Evolutionary conservation across 2,113 vertebrate species (phyloP).

Genomic region (Cepphus grylle): DNA sequence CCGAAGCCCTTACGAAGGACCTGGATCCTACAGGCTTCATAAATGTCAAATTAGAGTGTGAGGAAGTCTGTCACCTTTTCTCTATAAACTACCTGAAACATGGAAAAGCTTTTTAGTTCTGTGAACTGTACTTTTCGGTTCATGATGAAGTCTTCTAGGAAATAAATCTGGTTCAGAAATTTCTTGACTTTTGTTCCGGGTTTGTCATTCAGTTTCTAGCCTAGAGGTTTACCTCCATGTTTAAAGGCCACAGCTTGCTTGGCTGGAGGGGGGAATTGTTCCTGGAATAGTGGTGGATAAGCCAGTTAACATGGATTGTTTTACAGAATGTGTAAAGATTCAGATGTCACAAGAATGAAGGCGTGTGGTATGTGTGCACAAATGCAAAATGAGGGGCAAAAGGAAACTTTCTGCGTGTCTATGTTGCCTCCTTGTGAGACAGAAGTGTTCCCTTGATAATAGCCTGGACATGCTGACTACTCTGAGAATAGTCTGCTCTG

Average conservation of each 20-base stretch:
- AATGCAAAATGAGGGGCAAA: background rate
- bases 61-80: background rate
- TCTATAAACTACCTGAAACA: background rate
- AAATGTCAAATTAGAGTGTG: background rate
- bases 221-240: background rate
- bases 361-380: background rate
- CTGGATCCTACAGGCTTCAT: background rate
- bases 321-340: background rate
- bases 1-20: background rate
- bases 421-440: background rate
- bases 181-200: background rate
- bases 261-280: constrained; percentile 8
- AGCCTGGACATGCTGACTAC: background rate
- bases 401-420: background rate
- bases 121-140: background rate
- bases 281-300: background rate
- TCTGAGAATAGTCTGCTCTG: background rate
- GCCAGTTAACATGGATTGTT: background rate
- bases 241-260: background rate
- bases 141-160: background rate
- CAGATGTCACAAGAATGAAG: background rate
- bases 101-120: background rate
- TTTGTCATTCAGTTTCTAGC: background rate
- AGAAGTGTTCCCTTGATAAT: background rate
- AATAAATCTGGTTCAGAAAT: background rate